Percentiles rank a stretch among this genome's conserved stretches.
Conservation (phyloP, 2,888 invertebrate species). For the Mimas tiliae region DNA sequence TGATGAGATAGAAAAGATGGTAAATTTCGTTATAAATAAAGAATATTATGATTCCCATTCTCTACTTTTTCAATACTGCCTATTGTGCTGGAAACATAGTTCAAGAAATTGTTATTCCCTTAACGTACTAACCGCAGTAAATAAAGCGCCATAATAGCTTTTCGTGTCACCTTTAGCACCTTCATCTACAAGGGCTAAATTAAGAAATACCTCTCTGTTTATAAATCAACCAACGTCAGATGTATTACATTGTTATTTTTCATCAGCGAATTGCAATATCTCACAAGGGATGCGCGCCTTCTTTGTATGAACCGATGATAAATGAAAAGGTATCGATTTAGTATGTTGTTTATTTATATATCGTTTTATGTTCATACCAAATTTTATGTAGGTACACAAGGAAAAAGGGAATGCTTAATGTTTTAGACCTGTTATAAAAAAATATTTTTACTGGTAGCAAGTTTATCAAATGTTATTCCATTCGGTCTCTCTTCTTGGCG, state of each 20-base stretch:
- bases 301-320: constrained; percentile 1
- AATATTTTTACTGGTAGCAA: too few relatives aligned
- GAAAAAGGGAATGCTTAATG: too few relatives aligned
- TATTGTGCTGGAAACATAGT: constrained; percentile 44
- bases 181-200: constrained; percentile 45
- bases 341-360: neutral
- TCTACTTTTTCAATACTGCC: constrained; percentile 30
- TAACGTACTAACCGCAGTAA: constrained; percentile 43
- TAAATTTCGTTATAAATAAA: constrained; percentile 41
- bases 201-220: constrained; percentile 58
- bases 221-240: constrained; percentile 63
- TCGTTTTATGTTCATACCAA: too few relatives aligned
- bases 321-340: neutral
- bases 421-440: too few relatives aligned
- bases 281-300: constrained; percentile 45
- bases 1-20: constrained; percentile 42
- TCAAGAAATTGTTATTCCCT: constrained; percentile 49
- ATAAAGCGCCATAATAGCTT: constrained; percentile 51
- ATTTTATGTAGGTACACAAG: too few relatives aligned
- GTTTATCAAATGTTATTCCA: neutral
- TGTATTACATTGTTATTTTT: constrained; percentile 40
- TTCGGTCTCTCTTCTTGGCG: neutral
- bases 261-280: constrained; percentile 34
- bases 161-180: constrained; percentile 26
- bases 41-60: neutral